A percentile compares a stretch with the other conserved stretches of the same genome.
Conservation (phyloP, 2,113 vertebrate genomes). For the Anas platyrhynchos region DNA sequence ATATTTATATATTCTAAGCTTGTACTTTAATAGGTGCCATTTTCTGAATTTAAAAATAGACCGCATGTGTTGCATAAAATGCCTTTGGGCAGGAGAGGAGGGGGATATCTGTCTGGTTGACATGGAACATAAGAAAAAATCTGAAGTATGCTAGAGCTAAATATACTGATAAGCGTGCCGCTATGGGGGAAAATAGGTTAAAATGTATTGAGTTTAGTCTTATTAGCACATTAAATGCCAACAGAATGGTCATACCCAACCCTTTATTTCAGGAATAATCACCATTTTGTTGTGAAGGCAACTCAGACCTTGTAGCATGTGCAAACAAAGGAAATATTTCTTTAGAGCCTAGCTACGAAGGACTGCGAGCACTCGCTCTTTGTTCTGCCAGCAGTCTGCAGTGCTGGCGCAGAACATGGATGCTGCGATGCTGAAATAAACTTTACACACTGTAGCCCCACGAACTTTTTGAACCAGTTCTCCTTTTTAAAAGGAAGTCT, state of each 20-base stretch:
- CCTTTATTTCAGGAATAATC: constrained; percentile 52
- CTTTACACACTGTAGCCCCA: background rate
- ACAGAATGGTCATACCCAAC: constrained; percentile 1
- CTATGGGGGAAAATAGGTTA: constrained; percentile 10
- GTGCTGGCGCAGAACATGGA: constrained; percentile 1
- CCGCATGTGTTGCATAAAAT: constrained; percentile 57
- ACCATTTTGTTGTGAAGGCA: background rate
- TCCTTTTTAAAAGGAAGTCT: background rate
- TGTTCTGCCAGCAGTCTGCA: constrained; percentile 39
- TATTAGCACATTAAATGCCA: constrained; percentile 60
- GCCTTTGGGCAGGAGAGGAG: constrained; percentile 54
- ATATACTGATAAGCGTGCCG: constrained; percentile 52
- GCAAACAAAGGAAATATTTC: constrained; percentile 47
- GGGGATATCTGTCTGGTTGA: constrained; percentile 53
- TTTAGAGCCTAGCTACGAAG: background rate
- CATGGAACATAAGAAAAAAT: constrained; percentile 46
- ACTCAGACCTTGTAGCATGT: background rate
- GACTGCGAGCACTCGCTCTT: background rate
- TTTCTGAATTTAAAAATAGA: constrained; percentile 68
- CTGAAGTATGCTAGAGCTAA: constrained; percentile 54
- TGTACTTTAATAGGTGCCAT: constrained; percentile 46
- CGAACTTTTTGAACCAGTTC: background rate
- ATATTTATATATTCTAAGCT: constrained; percentile 57
- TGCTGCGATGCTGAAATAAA: background rate
- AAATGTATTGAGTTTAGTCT: constrained; percentile 42